phyloP scores from a whole-genome alignment of 1,140 invertebrate species.

The Aphidius ervi region DNA sequence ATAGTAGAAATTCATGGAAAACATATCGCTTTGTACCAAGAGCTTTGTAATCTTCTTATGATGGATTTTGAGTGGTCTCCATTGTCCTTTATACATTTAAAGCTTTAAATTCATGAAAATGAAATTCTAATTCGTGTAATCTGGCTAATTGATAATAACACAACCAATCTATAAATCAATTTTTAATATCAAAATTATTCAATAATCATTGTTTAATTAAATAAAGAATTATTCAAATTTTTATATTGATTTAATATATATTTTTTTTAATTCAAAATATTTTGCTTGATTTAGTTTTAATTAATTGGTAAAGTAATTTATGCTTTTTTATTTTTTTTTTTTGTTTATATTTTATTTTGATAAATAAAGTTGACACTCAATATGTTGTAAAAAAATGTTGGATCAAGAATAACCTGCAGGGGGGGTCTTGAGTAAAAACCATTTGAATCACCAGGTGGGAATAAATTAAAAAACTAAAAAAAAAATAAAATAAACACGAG shows the following conservation, averaged over 20 bases:
- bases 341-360: no score
- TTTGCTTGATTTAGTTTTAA: no score
- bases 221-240: no score
- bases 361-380: no score
- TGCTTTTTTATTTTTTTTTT: no score
- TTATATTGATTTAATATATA: no score
- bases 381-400: no score
- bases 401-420: not conserved
- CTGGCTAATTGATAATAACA: constrained; percentile 13
- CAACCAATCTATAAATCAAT: not conserved
- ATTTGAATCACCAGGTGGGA: constrained; percentile 12
- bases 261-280: no score
- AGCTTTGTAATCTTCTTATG: constrained; percentile 28
- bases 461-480: constrained; percentile 18
- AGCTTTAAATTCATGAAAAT: not conserved
- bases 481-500: constrained; percentile 14
- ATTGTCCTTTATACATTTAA: not conserved
- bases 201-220: no score
- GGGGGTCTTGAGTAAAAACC: not conserved
- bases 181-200: not conserved
- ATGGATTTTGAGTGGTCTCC: constrained; percentile 21
- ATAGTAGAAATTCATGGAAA: not conserved
- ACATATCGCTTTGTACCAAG: not conserved
- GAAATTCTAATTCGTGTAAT: constrained; percentile 18
- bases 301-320: no score